These are phyloP conservation scores for Lamellibrachia columna DNA, from an alignment of 2,888 invertebrate species.

Conservation along the genomic window DNA sequence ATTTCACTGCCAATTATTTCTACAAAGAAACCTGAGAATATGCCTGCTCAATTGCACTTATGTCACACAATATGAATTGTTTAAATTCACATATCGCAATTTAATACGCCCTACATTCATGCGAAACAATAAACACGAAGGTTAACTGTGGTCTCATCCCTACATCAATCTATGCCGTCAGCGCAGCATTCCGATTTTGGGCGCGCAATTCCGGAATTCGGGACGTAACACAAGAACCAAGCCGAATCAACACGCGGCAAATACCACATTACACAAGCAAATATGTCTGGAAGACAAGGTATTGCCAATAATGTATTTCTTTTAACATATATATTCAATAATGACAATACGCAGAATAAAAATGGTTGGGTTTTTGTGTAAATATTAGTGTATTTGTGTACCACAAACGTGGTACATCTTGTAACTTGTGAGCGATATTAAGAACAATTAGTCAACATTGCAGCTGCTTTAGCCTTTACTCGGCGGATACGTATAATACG, in stretches of 20 bases:
- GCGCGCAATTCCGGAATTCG: too few relatives aligned
- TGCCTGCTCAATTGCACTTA: too few relatives aligned
- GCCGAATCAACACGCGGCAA: background rate
- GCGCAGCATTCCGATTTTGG: too few relatives aligned
- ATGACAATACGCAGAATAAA: background rate
- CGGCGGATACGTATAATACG: background rate
- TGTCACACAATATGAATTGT: too few relatives aligned
- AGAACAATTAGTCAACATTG: background rate
- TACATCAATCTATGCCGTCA: too few relatives aligned
- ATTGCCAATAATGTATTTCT: background rate
- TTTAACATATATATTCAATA: background rate
- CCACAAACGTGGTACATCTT: background rate
- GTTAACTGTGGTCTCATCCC: too few relatives aligned
- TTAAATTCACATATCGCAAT: too few relatives aligned
- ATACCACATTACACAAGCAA: background rate
- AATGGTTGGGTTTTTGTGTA: background rate
- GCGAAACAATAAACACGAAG: too few relatives aligned
- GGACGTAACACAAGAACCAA: background rate
- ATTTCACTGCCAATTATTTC: too few relatives aligned
- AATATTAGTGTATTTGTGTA: background rate
- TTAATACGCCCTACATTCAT: too few relatives aligned
- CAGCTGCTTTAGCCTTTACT: background rate
- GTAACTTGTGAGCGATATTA: background rate
- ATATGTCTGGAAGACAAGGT: conserved; percentile 5
- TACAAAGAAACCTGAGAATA: too few relatives aligned